phyloP scores from a whole-genome alignment of 1,140 invertebrate species.

The Drosophila nigromelanica region DNA sequence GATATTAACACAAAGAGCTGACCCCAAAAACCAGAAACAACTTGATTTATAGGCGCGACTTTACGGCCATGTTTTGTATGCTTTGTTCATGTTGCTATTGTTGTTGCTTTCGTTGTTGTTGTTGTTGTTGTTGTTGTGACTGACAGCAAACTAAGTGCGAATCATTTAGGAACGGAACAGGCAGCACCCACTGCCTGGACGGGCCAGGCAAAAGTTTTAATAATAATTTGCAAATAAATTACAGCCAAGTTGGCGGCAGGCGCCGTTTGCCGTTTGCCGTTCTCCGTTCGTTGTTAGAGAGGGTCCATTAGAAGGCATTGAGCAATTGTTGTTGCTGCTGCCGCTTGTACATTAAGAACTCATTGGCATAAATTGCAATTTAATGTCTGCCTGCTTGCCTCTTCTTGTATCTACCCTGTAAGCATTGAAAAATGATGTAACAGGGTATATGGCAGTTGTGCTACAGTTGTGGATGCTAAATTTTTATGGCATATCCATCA shows the following conservation, averaged over 20 bases:
- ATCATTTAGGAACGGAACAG: slow-evolving; percentile 68
- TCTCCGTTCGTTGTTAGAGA: slow-evolving; percentile 19
- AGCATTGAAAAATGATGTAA: background rate
- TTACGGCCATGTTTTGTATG: slow-evolving; percentile 40
- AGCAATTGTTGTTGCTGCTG: slow-evolving; percentile 36
- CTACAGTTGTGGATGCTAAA: no score
- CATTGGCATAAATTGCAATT: slow-evolving; percentile 83
- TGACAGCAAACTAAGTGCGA: slow-evolving; percentile 81
- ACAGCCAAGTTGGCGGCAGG: slow-evolving; percentile 64
- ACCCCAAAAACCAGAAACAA: slow-evolving; percentile 44
- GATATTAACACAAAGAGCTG: slow-evolving; percentile 40
- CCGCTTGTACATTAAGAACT: slow-evolving; percentile 77
- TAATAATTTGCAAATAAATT: slow-evolving; percentile 83
- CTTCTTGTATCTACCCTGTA: slow-evolving; percentile 16
- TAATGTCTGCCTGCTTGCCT: slow-evolving; percentile 68
- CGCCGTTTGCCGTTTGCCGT: slow-evolving; percentile 2
- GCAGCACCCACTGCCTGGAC: slow-evolving; percentile 29
- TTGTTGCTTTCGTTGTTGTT: slow-evolving; percentile 53
- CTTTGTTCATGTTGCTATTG: slow-evolving; percentile 17
- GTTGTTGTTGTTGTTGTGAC: slow-evolving; percentile 62
- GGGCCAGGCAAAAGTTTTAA: slow-evolving; percentile 72
- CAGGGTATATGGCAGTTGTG: no score
- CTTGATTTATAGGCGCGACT: slow-evolving; percentile 76
- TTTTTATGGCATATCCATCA: no score
- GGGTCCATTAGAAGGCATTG: slow-evolving; percentile 52